Conservation (phyloP, 2,888 invertebrate genomes). For the Ctenicera cuprea region DNA sequence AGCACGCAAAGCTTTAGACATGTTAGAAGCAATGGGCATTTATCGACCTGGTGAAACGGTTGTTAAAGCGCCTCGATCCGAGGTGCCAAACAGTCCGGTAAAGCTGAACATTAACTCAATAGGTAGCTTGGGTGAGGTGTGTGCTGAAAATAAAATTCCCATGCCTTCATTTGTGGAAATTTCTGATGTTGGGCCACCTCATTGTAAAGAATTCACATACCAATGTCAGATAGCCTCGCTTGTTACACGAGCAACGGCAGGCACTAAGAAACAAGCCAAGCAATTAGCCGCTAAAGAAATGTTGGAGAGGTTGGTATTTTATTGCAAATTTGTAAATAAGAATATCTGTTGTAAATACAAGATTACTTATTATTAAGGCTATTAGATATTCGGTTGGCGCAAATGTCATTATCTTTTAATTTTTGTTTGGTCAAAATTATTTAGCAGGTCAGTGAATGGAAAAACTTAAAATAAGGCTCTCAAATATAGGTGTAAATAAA, state of each 20-base stretch:
- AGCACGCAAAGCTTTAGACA: slow-evolving; percentile 73
- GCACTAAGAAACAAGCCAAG: slow-evolving; percentile 80
- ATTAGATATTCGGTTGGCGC: too few species aligned
- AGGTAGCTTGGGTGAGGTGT: slow-evolving; percentile 70
- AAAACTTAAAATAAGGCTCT: too few species aligned
- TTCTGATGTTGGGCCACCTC: slow-evolving; percentile 81
- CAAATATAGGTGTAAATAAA: too few species aligned
- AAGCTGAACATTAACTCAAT: slow-evolving; percentile 60
- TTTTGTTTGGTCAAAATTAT: too few species aligned
- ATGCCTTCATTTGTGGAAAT: slow-evolving; percentile 75
- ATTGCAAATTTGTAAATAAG: too few species aligned
- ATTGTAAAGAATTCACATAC: slow-evolving; percentile 78
- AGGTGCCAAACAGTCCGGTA: slow-evolving; percentile 50
- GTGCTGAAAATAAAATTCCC: slow-evolving; percentile 73
- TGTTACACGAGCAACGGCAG: slow-evolving; percentile 75
- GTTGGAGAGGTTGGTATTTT: slow-evolving; percentile 64
- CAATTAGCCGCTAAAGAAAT: slow-evolving; percentile 77
- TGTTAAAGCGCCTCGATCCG: slow-evolving; percentile 58
- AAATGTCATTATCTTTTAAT: too few species aligned
- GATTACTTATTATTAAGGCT: too few species aligned
- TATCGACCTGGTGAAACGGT: slow-evolving; percentile 60
- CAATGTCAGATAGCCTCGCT: slow-evolving; percentile 75
- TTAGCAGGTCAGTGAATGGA: too few species aligned
- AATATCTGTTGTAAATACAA: too few species aligned
- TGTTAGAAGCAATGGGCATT: slow-evolving; percentile 69